phyloP scores from a whole-genome alignment of 2,888 invertebrate species.

The Drosophila ochracea region DNA sequence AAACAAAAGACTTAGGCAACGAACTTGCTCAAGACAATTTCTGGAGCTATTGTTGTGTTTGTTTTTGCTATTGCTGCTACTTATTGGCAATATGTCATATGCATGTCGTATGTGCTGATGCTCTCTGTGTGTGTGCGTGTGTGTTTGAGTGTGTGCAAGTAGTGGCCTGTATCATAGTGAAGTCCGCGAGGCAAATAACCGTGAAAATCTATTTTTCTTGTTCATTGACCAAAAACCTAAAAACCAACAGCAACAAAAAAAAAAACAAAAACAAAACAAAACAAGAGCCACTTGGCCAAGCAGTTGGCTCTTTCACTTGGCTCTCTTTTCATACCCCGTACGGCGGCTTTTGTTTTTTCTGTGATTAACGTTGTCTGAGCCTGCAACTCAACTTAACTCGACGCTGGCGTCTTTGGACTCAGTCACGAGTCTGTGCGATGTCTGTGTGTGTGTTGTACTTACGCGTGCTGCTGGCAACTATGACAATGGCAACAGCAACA shows the following conservation, averaged over 20 bases:
- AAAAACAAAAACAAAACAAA: constrained; percentile 14
- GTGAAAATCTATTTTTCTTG: constrained; percentile 80
- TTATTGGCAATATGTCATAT: constrained; percentile 57
- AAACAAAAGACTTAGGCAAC: constrained; percentile 62
- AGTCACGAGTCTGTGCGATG: constrained; percentile 66
- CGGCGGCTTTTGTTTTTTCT: constrained; percentile 60
- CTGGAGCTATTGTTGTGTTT: constrained; percentile 5
- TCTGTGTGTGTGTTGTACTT: constrained; percentile 43
- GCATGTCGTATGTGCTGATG: constrained; percentile 37
- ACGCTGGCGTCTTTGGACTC: constrained; percentile 52
- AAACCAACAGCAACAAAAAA: constrained; percentile 24
- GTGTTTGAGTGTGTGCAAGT: constrained; percentile 17
- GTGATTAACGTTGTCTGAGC: constrained; percentile 69
- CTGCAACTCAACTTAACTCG: constrained; percentile 22
- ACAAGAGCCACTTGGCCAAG: constrained; percentile 40
- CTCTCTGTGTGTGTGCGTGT: constrained; percentile 2
- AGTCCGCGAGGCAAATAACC: constrained; percentile 73
- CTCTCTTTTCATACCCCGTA: constrained; percentile 21
- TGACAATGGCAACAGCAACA: constrained; percentile 37
- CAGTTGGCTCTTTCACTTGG: constrained; percentile 65
- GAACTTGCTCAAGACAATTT: constrained; percentile 49
- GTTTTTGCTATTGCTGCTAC: constrained; percentile 22
- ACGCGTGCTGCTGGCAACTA: constrained; percentile 69
- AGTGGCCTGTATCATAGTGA: constrained; percentile 36
- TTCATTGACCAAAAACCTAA: constrained; percentile 77